Evolutionary conservation across 2,113 vertebrate species (phyloP).

Genomic region (Scatophagus argus): DNA sequence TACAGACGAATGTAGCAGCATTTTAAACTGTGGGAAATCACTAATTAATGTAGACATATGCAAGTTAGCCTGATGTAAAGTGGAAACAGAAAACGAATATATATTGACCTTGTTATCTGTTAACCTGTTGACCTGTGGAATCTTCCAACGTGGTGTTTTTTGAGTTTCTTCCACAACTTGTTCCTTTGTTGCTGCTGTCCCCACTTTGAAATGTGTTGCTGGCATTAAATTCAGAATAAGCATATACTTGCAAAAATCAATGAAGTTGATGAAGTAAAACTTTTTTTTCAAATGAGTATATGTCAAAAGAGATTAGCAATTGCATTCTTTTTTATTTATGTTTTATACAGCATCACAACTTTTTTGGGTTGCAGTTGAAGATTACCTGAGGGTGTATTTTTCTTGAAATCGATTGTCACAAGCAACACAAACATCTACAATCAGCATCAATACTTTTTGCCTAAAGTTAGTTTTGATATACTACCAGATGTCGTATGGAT

Average conservation of each 20-base stretch:
- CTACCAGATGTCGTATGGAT: not conserved
- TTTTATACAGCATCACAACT: not conserved
- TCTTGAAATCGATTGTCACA: not conserved
- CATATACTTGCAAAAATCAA: too few relatives aligned
- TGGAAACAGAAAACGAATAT: not conserved
- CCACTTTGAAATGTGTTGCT: too few relatives aligned
- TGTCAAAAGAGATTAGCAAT: too few relatives aligned
- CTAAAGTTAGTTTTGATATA: not conserved
- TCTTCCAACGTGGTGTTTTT: too few relatives aligned
- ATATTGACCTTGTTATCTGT: too few relatives aligned
- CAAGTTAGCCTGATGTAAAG: not conserved
- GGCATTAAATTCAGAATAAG: too few relatives aligned
- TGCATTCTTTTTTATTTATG: too few relatives aligned
- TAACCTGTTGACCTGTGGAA: too few relatives aligned
- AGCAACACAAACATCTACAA: not conserved
- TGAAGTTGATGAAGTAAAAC: too few relatives aligned
- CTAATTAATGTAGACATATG: not conserved
- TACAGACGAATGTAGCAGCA: not conserved
- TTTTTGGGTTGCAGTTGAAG: not conserved
- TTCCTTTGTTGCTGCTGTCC: too few relatives aligned
- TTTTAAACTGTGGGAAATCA: not conserved
- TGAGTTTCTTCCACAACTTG: too few relatives aligned
- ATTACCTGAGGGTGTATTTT: not conserved
- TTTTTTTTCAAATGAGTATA: too few relatives aligned
- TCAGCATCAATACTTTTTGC: not conserved